These are phyloP conservation scores for Drosophila triauraria DNA, from an alignment of 1,140 invertebrate species.

Conservation along the genomic window DNA sequence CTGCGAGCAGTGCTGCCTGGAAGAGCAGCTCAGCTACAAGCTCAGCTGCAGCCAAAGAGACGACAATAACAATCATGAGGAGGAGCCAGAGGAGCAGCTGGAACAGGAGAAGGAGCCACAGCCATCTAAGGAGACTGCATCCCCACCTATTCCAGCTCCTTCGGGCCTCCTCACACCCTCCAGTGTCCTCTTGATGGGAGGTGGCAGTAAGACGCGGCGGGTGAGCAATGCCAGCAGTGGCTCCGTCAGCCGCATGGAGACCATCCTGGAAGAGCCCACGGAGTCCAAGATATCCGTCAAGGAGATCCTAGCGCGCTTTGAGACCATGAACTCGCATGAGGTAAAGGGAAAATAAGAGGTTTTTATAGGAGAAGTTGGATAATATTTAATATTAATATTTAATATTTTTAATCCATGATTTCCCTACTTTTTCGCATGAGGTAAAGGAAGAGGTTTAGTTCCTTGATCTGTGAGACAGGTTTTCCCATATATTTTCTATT, in stretches of 20 bases:
- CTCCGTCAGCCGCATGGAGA: slow-evolving; percentile 90
- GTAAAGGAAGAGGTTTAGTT: too few relatives aligned
- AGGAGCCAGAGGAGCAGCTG: neutral
- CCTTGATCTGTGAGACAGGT: too few relatives aligned
- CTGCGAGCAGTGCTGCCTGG: slow-evolving; percentile 69
- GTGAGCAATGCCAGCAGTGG: slow-evolving; percentile 86
- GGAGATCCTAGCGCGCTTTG: slow-evolving; percentile 92
- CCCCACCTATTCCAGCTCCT: neutral
- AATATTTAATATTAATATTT: too few relatives aligned
- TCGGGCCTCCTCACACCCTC: neutral
- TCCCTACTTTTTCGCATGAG: too few relatives aligned
- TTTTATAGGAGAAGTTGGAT: neutral
- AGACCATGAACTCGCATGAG: slow-evolving; percentile 87
- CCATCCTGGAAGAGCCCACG: slow-evolving; percentile 91
- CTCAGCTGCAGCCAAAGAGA: slow-evolving; percentile 62
- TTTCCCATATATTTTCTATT: too few relatives aligned
- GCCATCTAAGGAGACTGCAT: neutral
- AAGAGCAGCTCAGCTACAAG: slow-evolving; percentile 68
- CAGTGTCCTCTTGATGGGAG: slow-evolving; percentile 15
- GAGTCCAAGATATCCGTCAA: slow-evolving; percentile 92
- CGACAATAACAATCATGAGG: slow-evolving; percentile 50
- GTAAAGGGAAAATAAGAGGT: slow-evolving; percentile 21
- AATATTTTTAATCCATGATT: too few relatives aligned
- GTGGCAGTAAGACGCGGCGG: slow-evolving; percentile 66
- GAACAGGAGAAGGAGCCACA: neutral